Conservation (phyloP, 2,113 vertebrate species). For the Sterrhoptilus dennistouni region DNA sequence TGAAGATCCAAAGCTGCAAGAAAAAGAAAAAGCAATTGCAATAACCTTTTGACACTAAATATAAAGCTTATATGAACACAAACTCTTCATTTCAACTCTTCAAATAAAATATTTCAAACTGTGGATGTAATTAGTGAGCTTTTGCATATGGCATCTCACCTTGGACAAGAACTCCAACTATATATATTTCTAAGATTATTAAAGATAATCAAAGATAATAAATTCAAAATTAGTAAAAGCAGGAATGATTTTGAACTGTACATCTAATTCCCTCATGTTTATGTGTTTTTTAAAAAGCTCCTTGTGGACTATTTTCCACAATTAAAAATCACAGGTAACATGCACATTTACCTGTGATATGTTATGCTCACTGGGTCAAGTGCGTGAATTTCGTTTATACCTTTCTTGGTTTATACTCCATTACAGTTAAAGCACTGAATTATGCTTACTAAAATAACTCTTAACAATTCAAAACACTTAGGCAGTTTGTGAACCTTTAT, state of each 20-base stretch:
- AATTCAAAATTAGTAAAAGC: not conserved
- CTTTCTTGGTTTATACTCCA: not conserved
- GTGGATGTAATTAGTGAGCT: not conserved
- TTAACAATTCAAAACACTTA: not conserved
- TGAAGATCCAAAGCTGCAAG: constrained; percentile 86
- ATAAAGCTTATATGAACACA: not conserved
- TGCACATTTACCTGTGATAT: not conserved
- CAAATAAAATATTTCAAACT: not conserved
- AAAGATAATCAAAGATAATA: not conserved
- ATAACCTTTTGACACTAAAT: not conserved
- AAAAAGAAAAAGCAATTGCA: not conserved
- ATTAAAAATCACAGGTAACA: not conserved
- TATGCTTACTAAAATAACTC: not conserved
- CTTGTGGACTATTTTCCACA: not conserved
- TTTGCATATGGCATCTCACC: not conserved
- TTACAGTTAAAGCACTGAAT: not conserved
- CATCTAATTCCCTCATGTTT: not conserved
- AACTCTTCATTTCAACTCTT: not conserved
- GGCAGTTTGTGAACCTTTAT: not conserved
- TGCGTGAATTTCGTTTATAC: not conserved
- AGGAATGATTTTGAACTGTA: not conserved
- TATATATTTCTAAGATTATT: not conserved
- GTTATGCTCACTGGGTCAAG: not conserved
- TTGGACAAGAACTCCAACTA: not conserved
- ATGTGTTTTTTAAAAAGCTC: not conserved